A percentile compares a stretch with the other conserved stretches of the same genome.
Conservation (phyloP, 2,797 vertebrate species). For the Remorina albescens region DNA sequence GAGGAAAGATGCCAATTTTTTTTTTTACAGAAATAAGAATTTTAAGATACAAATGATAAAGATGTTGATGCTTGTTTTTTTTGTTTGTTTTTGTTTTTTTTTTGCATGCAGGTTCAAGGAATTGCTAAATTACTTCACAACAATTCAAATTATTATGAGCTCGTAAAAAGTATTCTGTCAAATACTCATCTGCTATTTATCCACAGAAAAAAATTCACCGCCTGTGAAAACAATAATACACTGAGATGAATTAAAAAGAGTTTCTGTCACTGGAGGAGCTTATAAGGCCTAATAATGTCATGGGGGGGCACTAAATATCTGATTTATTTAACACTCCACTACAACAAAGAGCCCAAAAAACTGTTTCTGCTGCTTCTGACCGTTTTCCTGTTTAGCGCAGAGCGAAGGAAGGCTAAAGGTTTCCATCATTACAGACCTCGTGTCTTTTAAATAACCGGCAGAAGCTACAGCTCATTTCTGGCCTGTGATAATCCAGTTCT, state of each 20-base stretch:
- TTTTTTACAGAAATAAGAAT: too few relatives aligned
- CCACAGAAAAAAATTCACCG: background rate
- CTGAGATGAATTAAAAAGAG: background rate
- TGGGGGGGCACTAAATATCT: background rate
- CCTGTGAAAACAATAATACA: background rate
- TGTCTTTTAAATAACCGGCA: background rate
- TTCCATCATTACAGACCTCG: background rate
- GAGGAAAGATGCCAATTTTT: too few relatives aligned
- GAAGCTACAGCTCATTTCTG: constrained; percentile 29
- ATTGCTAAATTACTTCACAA: background rate
- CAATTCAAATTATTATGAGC: background rate
- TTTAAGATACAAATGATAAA: constrained; percentile 5
- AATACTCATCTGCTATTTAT: background rate
- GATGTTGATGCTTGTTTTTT: constrained; percentile 9
- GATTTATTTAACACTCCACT: background rate
- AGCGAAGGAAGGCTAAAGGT: background rate
- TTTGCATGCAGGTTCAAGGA: background rate
- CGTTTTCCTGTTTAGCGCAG: too few relatives aligned
- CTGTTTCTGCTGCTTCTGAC: background rate
- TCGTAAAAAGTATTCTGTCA: background rate
- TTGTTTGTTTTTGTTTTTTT: too few relatives aligned
- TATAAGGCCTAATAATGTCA: background rate
- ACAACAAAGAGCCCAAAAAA: background rate
- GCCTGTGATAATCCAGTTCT: constrained; percentile 23
- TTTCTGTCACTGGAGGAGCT: background rate